Evolutionary conservation across 2,888 invertebrate genomes (phyloP).

Genomic region (Drosophila affinis): DNA sequence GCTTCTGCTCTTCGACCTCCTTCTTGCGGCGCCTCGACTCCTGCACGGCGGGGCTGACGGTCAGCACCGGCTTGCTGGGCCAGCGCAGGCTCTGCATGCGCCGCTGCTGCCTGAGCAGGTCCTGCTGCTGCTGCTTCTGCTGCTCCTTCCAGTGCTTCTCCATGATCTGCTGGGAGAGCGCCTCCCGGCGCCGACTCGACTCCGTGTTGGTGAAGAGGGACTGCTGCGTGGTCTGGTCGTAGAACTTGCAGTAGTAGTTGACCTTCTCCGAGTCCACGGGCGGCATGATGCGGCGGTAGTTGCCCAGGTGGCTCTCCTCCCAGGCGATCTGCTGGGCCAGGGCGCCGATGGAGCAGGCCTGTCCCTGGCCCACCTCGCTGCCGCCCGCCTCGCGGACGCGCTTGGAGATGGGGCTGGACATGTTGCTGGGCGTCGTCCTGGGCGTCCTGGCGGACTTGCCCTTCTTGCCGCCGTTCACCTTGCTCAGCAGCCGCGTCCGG

Average conservation of each 20-base stretch:
- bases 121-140: constrained; percentile 8
- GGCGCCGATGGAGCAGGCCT: constrained; percentile 82
- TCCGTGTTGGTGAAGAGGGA: constrained; percentile 88
- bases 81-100: neutral
- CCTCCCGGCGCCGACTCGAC: constrained; percentile 89
- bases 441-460: neutral
- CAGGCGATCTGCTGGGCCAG: constrained; percentile 87
- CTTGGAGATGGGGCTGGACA: neutral
- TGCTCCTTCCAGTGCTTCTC: constrained; percentile 7
- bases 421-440: too few relatives aligned
- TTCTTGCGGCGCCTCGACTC: neutral
- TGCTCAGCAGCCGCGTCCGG: constrained; percentile 44
- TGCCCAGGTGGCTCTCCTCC: constrained; percentile 90
- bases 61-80: neutral
- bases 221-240: constrained; percentile 88
- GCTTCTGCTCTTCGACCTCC: constrained; percentile 20
- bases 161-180: constrained; percentile 86
- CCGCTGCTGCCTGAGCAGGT: neutral
- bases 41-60: constrained; percentile 4
- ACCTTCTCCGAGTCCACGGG: constrained; percentile 83
- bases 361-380: constrained; percentile 19
- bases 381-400: constrained; percentile 5
- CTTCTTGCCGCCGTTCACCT: constrained; percentile 34
- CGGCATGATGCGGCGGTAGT: constrained; percentile 89
- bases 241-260: constrained; percentile 88